A percentile compares a stretch with the other conserved stretches of the same genome.
phyloP scores from a whole-genome alignment of 2,888 invertebrate species.

The Rotaria sp. region DNA sequence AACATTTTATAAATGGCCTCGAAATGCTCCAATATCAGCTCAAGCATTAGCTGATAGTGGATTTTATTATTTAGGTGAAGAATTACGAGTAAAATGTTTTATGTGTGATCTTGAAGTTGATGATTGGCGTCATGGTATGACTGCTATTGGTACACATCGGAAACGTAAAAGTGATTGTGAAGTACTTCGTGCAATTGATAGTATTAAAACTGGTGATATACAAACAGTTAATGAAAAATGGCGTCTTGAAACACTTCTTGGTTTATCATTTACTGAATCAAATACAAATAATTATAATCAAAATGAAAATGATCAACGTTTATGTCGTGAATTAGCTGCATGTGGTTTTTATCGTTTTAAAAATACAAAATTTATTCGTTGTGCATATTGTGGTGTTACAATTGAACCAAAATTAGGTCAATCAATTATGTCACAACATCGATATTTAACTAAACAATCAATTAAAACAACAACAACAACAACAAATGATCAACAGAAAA shows the following conservation, averaged over 20 bases:
- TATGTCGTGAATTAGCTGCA: slow-evolving; percentile 25
- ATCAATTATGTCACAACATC: slow-evolving; percentile 24
- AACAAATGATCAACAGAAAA: not conserved
- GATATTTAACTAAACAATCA: not conserved
- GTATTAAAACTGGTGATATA: not conserved
- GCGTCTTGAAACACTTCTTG: slow-evolving; percentile 5
- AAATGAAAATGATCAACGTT: not conserved
- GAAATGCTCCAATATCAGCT: not conserved
- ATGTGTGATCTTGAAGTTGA: not conserved
- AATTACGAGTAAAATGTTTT: not conserved
- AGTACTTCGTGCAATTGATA: not conserved
- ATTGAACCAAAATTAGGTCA: not conserved
- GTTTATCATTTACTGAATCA: not conserved
- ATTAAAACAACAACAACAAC: not conserved
- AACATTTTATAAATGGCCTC: not conserved
- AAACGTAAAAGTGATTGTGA: not conserved
- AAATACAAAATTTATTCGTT: slow-evolving; percentile 23
- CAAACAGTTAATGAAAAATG: slow-evolving; percentile 26
- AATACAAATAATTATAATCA: not conserved
- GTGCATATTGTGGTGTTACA: slow-evolving; percentile 16
- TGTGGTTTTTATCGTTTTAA: slow-evolving; percentile 22
- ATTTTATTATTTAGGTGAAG: slow-evolving; percentile 20
- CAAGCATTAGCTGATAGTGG: slow-evolving; percentile 15
- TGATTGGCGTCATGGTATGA: slow-evolving; percentile 6
- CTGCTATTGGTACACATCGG: not conserved